Evolutionary conservation across 2,113 vertebrate species (phyloP), one percentile per base, ranked within the genome.

Genomic region (Cyanistes caeruleus): DNA sequence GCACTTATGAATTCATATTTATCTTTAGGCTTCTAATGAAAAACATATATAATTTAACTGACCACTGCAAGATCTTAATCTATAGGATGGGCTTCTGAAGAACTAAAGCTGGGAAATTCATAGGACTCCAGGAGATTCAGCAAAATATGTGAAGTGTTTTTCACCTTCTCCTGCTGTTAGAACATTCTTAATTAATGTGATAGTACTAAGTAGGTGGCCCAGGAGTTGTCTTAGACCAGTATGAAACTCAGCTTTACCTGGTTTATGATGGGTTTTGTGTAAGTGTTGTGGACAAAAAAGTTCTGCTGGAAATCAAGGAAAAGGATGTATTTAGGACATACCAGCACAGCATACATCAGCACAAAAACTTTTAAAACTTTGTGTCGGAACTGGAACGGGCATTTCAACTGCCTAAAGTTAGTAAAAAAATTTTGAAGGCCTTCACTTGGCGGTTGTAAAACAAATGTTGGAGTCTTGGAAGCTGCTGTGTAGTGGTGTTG

Each of bases 21-120:
- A 87, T 84, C 90, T 72, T 95, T 93, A 80, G 33, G 31, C 52
- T 95, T 87, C 44, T 85, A 93, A 93, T 91, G 58, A 87, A 94
- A 96, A 90, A 15, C 25, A 76, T 90, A 84, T 53, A 41, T 85
- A 90, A 79, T 89, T 92, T 33, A 93, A 73, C 62, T 93, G 93
- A 93, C 92, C 84, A 33, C 67, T 80, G 51, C 28, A 91, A 90
- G 72, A 11, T 69, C 28, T 77, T 64, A 62, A 67, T 67, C 59
- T 90, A 5, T 25, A 49, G 44, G 35, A 44, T 56, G 23, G 15
- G 11, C 28, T 83, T 84, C 68, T 78, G 49, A 64, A 49, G 58
- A 90, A 20, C 33, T 55, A 28, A 93, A 84, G 22, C 58, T 24
- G 43, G 37, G 37, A 73, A 79, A 83, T 62, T 76, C 12, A 18